Evolutionary conservation across 2,113 vertebrate species (phyloP), one percentile per base, ranked within the genome.

Genomic region (Telmatochromis sp.): DNA sequence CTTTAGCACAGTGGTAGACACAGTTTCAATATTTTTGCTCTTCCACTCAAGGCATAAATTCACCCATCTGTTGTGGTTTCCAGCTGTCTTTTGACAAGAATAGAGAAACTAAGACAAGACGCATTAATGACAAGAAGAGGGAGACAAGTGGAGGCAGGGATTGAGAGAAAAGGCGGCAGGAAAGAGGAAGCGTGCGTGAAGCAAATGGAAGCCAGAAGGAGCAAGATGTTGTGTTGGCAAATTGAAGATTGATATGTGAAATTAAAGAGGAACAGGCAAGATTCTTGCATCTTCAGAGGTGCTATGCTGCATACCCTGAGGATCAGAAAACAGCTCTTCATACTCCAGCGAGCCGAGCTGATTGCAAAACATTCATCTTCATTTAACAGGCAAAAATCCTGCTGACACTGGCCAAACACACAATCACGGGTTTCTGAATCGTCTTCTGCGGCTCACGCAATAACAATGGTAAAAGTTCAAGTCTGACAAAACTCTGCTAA

Each of bases 311-410:
- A 54, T 68, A 88, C 83, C 91, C 58, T 81, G 33, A 84, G 85
- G 83, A 93, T 73, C 55, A 84, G 86, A 87, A 92, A 91, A 81
- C 58, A 82, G 86, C 83, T 89, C 90, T 92, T 89, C 89, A 95
- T 80, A 88, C 92, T 83, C 91, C 91, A 93, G 81, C 68, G 90
- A 86, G 80, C 88, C 23, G 79, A 87, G 60, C 82, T 91, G 91
- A 93, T 85, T 90, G 83, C 87, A 86, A 87, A 94, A 92, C 91
- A 95, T 96, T 95, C 86, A 94, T 95, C 94, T 93, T 95, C 88
- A 95, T 96, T 95, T 95, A 93, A 88, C 78, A 90, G 91, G 58
- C 80, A 60, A 84, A 90, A 82, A 91, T 28, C 65, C 54, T 58
- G 82, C 89, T 81, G 63, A 88, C 85, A 86, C 81, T 82, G 57